Evolutionary conservation across 2,888 invertebrate species (phyloP).

Genomic region (Lymantria monacha): DNA sequence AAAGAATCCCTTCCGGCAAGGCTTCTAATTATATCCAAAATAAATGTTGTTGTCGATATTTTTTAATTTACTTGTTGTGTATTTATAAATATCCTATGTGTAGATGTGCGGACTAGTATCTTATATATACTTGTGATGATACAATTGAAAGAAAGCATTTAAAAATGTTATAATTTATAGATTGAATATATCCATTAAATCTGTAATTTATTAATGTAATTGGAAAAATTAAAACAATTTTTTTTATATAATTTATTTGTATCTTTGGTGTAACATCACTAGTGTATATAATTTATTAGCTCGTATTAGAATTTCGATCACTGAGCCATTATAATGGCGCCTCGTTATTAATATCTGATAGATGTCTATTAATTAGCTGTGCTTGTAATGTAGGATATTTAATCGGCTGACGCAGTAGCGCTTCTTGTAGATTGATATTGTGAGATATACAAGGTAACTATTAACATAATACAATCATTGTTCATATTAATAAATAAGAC

Average conservation of each 20-base stretch:
- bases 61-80: conserved; percentile 79
- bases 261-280: neutral
- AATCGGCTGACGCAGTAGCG: conserved; percentile 28
- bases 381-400: conserved; percentile 58
- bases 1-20: conserved; percentile 92
- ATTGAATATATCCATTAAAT: no score
- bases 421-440: conserved; percentile 1
- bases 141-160: neutral
- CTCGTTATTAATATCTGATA: conserved; percentile 61
- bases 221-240: no score
- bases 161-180: no score
- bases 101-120: conserved; percentile 33
- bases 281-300: conserved; percentile 13
- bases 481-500: no score
- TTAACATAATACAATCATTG: no score
- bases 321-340: conserved; percentile 68
- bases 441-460: neutral
- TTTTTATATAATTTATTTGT: no score
- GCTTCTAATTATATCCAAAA: conserved; percentile 81
- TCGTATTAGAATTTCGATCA: conserved; percentile 66
- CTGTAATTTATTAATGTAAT: no score
- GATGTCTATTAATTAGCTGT: conserved; percentile 61
- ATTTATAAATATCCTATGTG: conserved; percentile 75
- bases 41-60: conserved; percentile 75
- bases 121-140: conserved; percentile 15